A percentile compares a stretch with the other conserved stretches of the same genome.
Conservation (phyloP, 2,113 vertebrate species). For the Dryoscopus gambensis region DNA sequence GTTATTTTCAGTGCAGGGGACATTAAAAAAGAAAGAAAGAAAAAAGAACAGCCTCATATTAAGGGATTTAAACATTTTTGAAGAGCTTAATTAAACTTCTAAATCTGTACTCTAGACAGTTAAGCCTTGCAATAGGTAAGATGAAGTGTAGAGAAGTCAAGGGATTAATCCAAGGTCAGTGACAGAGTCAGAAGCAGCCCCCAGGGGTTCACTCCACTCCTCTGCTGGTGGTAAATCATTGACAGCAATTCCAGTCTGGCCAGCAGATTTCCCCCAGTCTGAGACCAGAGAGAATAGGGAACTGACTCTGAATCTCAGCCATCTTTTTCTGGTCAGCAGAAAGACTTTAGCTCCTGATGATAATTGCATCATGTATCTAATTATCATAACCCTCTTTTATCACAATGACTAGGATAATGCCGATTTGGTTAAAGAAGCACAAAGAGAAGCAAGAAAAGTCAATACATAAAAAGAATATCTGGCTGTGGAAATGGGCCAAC, state of each 20-base stretch:
- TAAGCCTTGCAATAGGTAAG: constrained; percentile 1
- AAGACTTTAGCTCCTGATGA: neutral
- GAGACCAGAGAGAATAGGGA: neutral
- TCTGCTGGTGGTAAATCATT: constrained; percentile 19
- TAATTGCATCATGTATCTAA: neutral
- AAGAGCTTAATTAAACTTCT: constrained; percentile 4
- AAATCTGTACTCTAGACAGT: neutral
- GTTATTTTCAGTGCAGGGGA: neutral
- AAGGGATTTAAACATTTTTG: neutral
- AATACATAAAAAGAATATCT: neutral
- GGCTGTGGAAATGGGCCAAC: neutral
- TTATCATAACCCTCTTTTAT: neutral
- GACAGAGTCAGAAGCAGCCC: neutral
- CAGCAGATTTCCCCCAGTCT: neutral
- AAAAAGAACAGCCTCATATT: neutral
- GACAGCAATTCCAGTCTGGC: neutral
- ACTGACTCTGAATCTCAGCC: neutral
- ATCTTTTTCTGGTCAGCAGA: neutral
- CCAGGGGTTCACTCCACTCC: neutral
- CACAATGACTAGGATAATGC: neutral
- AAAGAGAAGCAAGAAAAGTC: neutral
- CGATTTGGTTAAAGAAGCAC: neutral
- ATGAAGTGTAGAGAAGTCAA: constrained; percentile 34
- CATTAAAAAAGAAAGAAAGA: neutral
- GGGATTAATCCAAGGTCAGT: constrained; percentile 12